Conservation (phyloP, 2,113 vertebrate species). For the Sterrhoptilus dennistouni region DNA sequence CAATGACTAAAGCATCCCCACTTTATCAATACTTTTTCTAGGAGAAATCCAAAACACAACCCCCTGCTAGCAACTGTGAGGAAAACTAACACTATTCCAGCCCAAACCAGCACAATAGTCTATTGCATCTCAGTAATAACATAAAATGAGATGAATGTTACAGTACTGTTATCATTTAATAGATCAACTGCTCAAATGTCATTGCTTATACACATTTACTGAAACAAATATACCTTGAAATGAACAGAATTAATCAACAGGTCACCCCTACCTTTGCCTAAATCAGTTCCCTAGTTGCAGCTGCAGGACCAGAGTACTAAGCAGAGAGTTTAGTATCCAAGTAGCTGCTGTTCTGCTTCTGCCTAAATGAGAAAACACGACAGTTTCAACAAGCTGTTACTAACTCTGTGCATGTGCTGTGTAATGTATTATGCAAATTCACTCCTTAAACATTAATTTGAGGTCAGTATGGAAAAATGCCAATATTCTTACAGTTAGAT, state of each 20-base stretch:
- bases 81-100: not conserved
- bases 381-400: not conserved
- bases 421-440: not conserved
- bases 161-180: conserved; percentile 25
- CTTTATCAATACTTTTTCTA: not conserved
- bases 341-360: not conserved
- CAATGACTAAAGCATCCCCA: not conserved
- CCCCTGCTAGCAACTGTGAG: not conserved
- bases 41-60: not conserved
- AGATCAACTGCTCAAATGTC: conserved; percentile 3
- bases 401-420: not conserved
- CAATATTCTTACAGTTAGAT: not conserved
- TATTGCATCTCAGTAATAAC: conserved; percentile 41
- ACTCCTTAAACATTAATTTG: conserved; percentile 1
- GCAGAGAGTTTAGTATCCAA: not conserved
- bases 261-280: not conserved
- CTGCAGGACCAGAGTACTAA: not conserved
- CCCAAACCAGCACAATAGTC: not conserved
- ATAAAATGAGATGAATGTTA: conserved; percentile 50
- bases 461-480: not conserved
- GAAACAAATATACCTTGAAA: conserved; percentile 53
- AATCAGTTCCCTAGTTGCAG: not conserved
- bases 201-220: conserved; percentile 19
- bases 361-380: not conserved
- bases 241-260: conserved; percentile 20